These are phyloP conservation scores for Eurytoma californica DNA, from an alignment of 2,888 invertebrate genomes.

Conservation along the genomic window DNA sequence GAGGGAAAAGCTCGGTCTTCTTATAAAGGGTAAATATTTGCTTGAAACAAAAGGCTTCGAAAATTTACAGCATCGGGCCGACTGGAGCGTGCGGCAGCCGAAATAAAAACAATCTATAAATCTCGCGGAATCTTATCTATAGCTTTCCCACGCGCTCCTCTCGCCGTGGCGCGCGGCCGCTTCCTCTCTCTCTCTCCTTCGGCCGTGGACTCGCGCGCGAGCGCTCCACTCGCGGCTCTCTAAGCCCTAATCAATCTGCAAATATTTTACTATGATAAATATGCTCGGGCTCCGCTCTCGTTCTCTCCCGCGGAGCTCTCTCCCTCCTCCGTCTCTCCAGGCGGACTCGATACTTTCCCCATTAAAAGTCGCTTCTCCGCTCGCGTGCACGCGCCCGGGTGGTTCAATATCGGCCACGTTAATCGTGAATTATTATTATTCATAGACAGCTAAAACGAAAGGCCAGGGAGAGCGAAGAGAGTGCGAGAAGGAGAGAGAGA, in stretches of 20 bases:
- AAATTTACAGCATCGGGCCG: constrained; percentile 29
- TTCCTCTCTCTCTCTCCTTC: constrained; percentile 9
- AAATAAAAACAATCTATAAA: constrained; percentile 54
- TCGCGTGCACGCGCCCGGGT: background rate
- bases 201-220: background rate
- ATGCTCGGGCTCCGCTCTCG: background rate
- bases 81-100: background rate
- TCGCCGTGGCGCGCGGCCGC: background rate
- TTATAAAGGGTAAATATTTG: constrained; percentile 1
- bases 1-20: too few relatives aligned
- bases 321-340: background rate
- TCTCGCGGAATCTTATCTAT: constrained; percentile 50
- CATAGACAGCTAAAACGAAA: constrained; percentile 56
- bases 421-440: constrained; percentile 59
- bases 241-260: constrained; percentile 51
- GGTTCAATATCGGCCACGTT: constrained; percentile 56
- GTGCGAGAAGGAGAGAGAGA: constrained; percentile 16
- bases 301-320: background rate
- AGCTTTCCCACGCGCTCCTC: constrained; percentile 34
- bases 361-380: constrained; percentile 51
- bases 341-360: constrained; percentile 44
- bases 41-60: constrained; percentile 9
- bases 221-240: background rate
- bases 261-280: constrained; percentile 57
- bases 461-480: constrained; percentile 36